These are phyloP conservation scores for Festucalex cinctus DNA, from an alignment of 2,113 vertebrate species.

Conservation along the genomic window DNA sequence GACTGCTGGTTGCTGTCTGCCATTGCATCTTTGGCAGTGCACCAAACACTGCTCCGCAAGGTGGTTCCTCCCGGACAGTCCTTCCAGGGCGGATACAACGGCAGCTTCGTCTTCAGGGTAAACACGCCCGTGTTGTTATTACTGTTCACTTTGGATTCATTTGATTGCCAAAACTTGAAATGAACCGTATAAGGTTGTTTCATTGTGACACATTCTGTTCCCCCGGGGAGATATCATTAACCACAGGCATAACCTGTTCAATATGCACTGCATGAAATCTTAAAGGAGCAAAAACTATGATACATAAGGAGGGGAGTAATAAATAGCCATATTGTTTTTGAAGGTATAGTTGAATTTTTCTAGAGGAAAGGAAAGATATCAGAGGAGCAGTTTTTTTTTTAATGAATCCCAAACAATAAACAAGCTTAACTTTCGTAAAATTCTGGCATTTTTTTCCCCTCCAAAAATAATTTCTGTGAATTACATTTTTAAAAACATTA, in stretches of 20 bases:
- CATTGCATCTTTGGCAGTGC: constrained; percentile 67
- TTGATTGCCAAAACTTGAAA: not conserved
- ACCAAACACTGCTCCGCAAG: constrained; percentile 59
- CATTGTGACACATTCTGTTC: not conserved
- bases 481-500: too few species aligned
- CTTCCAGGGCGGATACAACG: constrained; percentile 66
- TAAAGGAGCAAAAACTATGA: not conserved
- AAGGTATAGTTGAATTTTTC: not conserved
- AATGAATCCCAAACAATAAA: not conserved
- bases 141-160: not conserved
- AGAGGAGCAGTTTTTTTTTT: not conserved
- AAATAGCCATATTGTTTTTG: not conserved
- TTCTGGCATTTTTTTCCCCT: too few species aligned
- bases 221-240: not conserved
- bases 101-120: constrained; percentile 73
- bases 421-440: too few species aligned
- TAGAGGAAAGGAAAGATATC: not conserved
- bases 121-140: not conserved
- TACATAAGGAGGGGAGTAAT: not conserved
- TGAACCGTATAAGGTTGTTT: not conserved
- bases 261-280: not conserved
- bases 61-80: constrained; percentile 66
- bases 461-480: too few species aligned
- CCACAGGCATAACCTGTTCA: not conserved
- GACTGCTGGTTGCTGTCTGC: constrained; percentile 79